Evolutionary conservation across 2,113 vertebrate genomes (phyloP), one percentile per base, ranked within the genome.

Genomic region (Dasyprocta punctata): DNA sequence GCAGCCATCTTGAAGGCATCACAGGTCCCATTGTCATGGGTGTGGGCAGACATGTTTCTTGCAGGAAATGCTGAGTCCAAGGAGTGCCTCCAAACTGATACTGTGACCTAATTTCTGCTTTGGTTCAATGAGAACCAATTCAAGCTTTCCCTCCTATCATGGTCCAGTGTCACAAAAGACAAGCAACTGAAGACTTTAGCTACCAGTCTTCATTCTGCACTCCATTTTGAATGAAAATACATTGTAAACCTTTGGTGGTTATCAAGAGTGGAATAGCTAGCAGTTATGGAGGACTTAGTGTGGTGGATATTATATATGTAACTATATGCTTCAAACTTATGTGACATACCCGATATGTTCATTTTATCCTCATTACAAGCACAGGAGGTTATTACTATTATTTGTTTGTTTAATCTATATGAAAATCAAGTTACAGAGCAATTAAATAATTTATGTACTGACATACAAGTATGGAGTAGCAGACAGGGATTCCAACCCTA

Each of bases 191-290:
- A 47, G 44, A 81, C 17, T 17, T 73, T 38, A 24, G 36, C 75
- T 52, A 30, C 33, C 0, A 58, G 47, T 26, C 28, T 86, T 12
- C 38, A 0, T 6, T 65, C 11, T 14, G 26, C 4, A 3, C 36
- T 81, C 38, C n/a, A 41, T 82, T 61, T 69, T 67, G 17, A 77
- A 33, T 63, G 52, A 49, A 94, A 90, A 14, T 19, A 10, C 14
- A 41, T 19, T 77, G 80, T 44, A 33, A 81, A 33, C 19, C 28
- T 84, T 63, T 86, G 49, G n/a, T 11, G 52, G 22, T 56, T 41
- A 1, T 54, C 54, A n/a, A 67, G 60, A 65, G 22, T 38, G 2
- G 77, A 33, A 6, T 7, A 80, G 60, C 24, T 73, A 33, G 28
- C 38, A 56, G 63, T 26, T 81, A 54, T 24, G 36, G 6, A 44